These are phyloP conservation scores for Hapalemur alaotrensis DNA, from an alignment of 2,797 vertebrate species.

Conservation along the genomic window DNA sequence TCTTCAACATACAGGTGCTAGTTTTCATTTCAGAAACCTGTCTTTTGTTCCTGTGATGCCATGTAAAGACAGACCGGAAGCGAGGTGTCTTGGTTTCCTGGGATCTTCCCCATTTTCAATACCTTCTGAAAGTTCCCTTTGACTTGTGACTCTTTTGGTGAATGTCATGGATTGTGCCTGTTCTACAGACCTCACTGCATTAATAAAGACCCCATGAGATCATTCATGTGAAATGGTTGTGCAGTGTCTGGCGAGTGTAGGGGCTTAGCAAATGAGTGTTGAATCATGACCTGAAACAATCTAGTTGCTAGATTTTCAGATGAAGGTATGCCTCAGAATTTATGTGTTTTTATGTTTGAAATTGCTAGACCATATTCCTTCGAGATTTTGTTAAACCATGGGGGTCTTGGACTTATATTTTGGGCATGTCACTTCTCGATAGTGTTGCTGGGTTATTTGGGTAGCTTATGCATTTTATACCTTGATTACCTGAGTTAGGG, in stretches of 20 bases:
- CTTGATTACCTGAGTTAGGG: neutral
- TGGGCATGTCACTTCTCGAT: rapidly evolving
- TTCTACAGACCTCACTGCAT: rapidly evolving
- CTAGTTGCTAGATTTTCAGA: neutral
- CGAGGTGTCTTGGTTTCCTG: neutral
- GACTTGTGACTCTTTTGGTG: neutral
- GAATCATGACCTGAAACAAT: neutral
- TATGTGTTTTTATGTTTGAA: neutral
- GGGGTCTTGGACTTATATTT: neutral
- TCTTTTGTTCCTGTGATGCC: neutral
- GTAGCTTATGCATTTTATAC: neutral
- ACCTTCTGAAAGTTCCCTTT: neutral
- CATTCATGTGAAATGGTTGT: rapidly evolving
- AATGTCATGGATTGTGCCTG: neutral
- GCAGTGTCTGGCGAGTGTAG: rapidly evolving
- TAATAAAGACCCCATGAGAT: neutral
- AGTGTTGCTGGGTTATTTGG: neutral
- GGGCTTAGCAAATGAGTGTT: neutral
- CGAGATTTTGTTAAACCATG: neutral
- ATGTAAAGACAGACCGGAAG: neutral
- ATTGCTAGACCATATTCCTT: rapidly evolving
- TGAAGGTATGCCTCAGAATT: neutral
- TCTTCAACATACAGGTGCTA: neutral
- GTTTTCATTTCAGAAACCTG: neutral
- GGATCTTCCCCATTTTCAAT: neutral